A percentile compares a stretch with the other conserved stretches of the same genome.
Conservation (phyloP, 2,888 invertebrate genomes). For the Pandemis corylana region DNA sequence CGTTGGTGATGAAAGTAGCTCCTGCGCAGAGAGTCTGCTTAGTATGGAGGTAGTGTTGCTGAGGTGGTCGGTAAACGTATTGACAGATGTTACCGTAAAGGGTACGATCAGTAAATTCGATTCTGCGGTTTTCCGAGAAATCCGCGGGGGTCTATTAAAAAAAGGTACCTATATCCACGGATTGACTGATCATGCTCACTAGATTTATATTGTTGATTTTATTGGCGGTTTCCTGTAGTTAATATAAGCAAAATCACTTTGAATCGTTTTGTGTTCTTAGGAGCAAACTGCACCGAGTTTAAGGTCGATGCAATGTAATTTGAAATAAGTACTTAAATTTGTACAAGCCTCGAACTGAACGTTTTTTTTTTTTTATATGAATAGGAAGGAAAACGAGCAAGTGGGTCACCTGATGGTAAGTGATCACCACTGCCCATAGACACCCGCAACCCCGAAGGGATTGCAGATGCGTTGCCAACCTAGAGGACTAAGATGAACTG, state of each 20-base stretch:
- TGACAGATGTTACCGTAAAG: constrained; percentile 64
- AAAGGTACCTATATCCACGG: constrained; percentile 22
- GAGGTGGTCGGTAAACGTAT: constrained; percentile 49
- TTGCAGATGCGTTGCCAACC: too few relatives aligned
- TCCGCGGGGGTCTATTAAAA: constrained; percentile 45
- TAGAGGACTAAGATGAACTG: too few relatives aligned
- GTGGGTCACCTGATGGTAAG: too few relatives aligned
- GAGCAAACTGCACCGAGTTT: neutral
- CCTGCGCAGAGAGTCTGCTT: constrained; percentile 57
- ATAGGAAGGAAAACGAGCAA: too few relatives aligned
- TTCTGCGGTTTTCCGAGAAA: constrained; percentile 46
- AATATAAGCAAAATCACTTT: neutral
- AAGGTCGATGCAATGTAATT: neutral
- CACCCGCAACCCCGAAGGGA: too few relatives aligned
- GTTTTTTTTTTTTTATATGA: too few relatives aligned
- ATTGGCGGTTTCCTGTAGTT: constrained; percentile 28
- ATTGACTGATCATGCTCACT: constrained; percentile 34
- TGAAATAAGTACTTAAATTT: neutral
- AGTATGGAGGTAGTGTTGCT: constrained; percentile 44
- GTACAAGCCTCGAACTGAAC: neutral
- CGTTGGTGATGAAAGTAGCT: constrained; percentile 75
- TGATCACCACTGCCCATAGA: too few relatives aligned
- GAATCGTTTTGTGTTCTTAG: neutral
- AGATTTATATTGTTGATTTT: constrained; percentile 28
- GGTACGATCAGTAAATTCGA: constrained; percentile 43